Evolutionary conservation across 2,113 vertebrate genomes (phyloP).

Genomic region (Peromyscus californicus): DNA sequence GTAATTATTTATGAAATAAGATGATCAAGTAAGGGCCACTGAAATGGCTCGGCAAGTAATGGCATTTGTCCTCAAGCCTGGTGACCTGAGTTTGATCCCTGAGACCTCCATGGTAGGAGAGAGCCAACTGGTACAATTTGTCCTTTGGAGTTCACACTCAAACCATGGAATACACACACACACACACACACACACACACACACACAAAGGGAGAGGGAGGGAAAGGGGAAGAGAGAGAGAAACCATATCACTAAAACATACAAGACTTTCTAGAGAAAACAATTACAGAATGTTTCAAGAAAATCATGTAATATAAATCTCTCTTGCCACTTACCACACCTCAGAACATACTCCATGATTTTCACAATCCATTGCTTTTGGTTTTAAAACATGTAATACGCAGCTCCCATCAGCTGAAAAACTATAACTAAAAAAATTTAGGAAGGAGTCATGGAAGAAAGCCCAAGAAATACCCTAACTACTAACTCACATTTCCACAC

Average conservation of each 20-base stretch:
- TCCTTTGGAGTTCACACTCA: neutral
- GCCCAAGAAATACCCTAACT: neutral
- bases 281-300: neutral
- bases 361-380: neutral
- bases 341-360: neutral
- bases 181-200: neutral
- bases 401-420: neutral
- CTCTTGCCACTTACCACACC: neutral
- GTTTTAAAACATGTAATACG: neutral
- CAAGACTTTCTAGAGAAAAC: neutral
- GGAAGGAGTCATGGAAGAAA: neutral
- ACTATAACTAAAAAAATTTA: neutral
- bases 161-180: neutral
- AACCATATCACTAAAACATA: neutral
- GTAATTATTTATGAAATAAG: constrained; percentile 26
- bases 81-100: neutral
- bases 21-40: neutral
- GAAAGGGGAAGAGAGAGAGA: neutral
- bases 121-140: neutral
- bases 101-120: no score
- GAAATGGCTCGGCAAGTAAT: neutral
- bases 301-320: constrained; percentile 9
- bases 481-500: neutral
- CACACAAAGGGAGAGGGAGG: no score
- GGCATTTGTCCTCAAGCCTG: neutral